Evolutionary conservation across 2,888 invertebrate genomes (phyloP), one percentile per base, ranked within the genome.

Genomic region (Microctonus brassicae): DNA sequence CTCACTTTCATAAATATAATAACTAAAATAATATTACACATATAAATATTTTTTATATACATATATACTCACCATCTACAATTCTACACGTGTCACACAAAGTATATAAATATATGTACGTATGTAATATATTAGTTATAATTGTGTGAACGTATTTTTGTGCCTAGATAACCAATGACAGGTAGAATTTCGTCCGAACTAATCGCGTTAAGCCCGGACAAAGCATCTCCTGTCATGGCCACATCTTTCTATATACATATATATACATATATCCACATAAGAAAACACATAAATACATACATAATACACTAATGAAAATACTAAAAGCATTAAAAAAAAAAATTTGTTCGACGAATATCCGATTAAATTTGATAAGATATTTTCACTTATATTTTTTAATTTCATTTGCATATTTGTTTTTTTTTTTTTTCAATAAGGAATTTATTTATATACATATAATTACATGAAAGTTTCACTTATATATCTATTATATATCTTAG

Each of bases 101-200:
- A 17, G 47, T 29, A 29, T 7, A 29, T 7, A 47, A 47, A n/a
- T 47, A 17, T 47, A 47, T 47, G 17, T 20, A 47, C 17, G 7
- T 29, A 53, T 5, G 17, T 53, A 17, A 53, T 53, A n/a, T n/a
- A n/a, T n/a, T n/a, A n/a, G n/a, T n/a, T n/a, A n/a, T n/a, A n/a
- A n/a, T n/a, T n/a, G n/a, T n/a, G 20, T 53, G 20, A 17, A 53
- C 4, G 53, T 65, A 29, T 29, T 5, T 29, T 29, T 29, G 29
- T 29, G 7, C 3, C 7, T 29, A 5, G 17, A 17, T 17, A 9
- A 47, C 17, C 17, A 57, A 39, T 64, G 69, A 70, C 64, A 57
- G 69, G 58, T 70, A 55, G n/a, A 47, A 34, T 52, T 47, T 69
- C 57, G 42, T 70, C 69, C 63, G 64, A 70, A 70, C 47, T 64